Evolutionary conservation across 2,888 invertebrate species (phyloP).

Genomic region (Stratiomys singularior): DNA sequence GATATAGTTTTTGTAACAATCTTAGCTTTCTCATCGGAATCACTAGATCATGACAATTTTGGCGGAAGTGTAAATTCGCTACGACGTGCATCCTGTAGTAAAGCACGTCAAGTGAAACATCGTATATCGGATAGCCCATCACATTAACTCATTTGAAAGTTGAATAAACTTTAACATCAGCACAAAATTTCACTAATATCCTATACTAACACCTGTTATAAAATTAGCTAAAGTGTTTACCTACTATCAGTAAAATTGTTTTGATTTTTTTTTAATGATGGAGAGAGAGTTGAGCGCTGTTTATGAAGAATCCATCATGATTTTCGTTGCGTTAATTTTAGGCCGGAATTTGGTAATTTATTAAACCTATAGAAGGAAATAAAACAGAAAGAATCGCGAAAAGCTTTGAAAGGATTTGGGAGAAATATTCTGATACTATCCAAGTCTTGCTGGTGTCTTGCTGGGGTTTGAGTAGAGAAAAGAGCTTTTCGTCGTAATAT

Average conservation of each 20-base stretch:
- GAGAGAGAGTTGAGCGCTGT: too few relatives aligned
- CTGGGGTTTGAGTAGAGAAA: too few relatives aligned
- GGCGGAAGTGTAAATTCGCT: slow-evolving; percentile 65
- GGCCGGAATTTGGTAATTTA: too few relatives aligned
- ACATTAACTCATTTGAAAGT: slow-evolving; percentile 56
- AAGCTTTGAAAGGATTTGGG: too few relatives aligned
- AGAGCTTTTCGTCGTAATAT: too few relatives aligned
- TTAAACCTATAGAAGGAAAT: too few relatives aligned
- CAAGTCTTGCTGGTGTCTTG: too few relatives aligned
- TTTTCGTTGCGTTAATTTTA: too few relatives aligned
- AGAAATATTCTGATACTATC: too few relatives aligned
- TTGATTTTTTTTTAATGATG: neutral
- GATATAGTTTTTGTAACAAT: slow-evolving; percentile 29
- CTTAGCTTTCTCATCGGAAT: slow-evolving; percentile 66
- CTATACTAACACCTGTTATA: neutral
- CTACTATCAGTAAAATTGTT: neutral
- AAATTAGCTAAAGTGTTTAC: slow-evolving; percentile 1
- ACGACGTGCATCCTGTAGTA: slow-evolving; percentile 66
- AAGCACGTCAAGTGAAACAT: slow-evolving; percentile 65
- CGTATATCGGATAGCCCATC: slow-evolving; percentile 65
- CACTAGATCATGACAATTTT: slow-evolving; percentile 66
- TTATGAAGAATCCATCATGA: too few relatives aligned
- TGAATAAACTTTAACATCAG: neutral
- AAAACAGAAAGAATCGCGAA: too few relatives aligned
- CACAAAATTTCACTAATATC: slow-evolving; percentile 19